Evolutionary conservation across 2,113 vertebrate species (phyloP).

Genomic region (Sprattus sprattus): DNA sequence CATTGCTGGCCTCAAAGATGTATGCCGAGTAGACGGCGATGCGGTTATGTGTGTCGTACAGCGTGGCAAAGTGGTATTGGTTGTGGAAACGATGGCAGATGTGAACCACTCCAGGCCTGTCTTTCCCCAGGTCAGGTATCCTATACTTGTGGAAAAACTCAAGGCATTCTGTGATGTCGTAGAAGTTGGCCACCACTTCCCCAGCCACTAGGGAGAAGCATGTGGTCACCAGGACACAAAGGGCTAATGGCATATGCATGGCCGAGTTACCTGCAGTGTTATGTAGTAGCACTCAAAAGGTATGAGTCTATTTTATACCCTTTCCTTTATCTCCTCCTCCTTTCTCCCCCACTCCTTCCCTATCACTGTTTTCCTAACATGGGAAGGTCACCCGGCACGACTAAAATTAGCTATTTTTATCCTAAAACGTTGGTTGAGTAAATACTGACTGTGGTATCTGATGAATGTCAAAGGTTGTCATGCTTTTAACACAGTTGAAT

Average conservation of each 20-base stretch:
- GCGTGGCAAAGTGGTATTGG: slow-evolving; percentile 68
- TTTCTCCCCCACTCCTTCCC: neutral
- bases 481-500: neutral
- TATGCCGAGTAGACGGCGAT: slow-evolving; percentile 72
- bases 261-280: neutral
- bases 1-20: slow-evolving; percentile 65
- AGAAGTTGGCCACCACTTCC: slow-evolving; percentile 47
- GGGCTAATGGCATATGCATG: slow-evolving; percentile 25
- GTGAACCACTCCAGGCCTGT: slow-evolving; percentile 38
- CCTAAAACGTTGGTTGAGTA: neutral
- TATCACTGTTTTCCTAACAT: neutral
- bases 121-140: slow-evolving; percentile 59
- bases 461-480: neutral
- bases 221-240: slow-evolving; percentile 3
- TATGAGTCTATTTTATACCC: neutral
- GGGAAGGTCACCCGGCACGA: slow-evolving; percentile 12
- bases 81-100: slow-evolving; percentile 65
- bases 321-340: neutral
- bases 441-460: neutral
- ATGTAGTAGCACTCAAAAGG: neutral
- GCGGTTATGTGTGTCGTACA: slow-evolving; percentile 67
- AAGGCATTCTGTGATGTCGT: slow-evolving; percentile 62
- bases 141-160: slow-evolving; percentile 67
- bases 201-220: slow-evolving; percentile 15
- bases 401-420: neutral